Evolutionary conservation across 37 sponge, comb jelly and placozoan genomes (phyloP), one percentile per base, ranked within the genome.

Genomic region (Crambe crambe): DNA sequence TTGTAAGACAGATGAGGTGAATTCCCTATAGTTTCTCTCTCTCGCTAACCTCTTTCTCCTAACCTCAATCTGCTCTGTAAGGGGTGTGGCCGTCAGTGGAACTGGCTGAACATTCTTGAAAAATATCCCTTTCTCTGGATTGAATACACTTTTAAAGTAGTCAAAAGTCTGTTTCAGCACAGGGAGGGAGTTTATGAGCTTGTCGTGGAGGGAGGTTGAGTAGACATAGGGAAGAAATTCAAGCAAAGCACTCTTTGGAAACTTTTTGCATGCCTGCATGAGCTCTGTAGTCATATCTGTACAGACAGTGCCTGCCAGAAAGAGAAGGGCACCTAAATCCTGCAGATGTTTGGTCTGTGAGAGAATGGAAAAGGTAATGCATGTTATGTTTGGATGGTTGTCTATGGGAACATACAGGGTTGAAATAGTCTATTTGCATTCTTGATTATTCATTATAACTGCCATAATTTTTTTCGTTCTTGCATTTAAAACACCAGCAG

Each of bases 221-320:
- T 80, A 56, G 41, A 80, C 3, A 27, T 12, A 29, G 12, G 58
- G 29, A 37, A 39, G 0, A 26, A 80, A 21, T 0, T 36, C 29
- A 58, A 40, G 38, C 31, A 69, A 56, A 0, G 3, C 26, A 1
- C 38, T 10, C 3, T 29, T 25, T 37, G 71, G 18, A 23, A 80
- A 57, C 39, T 70, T 70, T 8, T 37, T 43, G 2, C 34, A 58
- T 30, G 31, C 21, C 32, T 38, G 59, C 0, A 58, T 12, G 1
- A 80, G 60, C 29, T 80, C 71, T 2, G 60, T 69, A 20, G 17
- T 37, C 21, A 70, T 22, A 42, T 80, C 80, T 15, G 51, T 20
- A 56, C 80, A 80, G 42, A 56, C 32, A 56, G 72, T 70, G 20
- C 40, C 23, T 17, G 69, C 70, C 38, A 80, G 41, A 34, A 40